Evolutionary conservation across 2,888 invertebrate genomes (phyloP), one percentile per base, ranked within the genome.

Genomic region (Polydrusus pterygomalis): DNA sequence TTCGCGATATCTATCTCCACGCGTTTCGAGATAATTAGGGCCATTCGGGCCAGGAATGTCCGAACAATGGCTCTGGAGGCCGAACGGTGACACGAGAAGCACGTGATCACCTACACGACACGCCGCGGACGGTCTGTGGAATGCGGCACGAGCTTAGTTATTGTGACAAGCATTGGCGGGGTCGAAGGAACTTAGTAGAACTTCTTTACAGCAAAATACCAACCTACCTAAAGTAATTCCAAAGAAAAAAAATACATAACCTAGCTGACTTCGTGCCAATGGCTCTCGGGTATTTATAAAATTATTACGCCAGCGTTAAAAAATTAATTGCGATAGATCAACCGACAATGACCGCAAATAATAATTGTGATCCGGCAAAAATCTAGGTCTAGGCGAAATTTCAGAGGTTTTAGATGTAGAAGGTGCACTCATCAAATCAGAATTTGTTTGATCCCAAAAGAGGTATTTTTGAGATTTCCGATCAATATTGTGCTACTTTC

Each of bases 81-180:
- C 68, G 69, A 47, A 67, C 62, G 49, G 72, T 76, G 76, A 76
- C 77, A 74, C 70, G 70, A 68, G 30, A 68, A 75, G 72, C 75
- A 77, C 77, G 75, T 77, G 77, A 77, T 77, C 77, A 75, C 77
- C 77, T 72, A 77, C 77, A 75, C 77, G 77, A 74, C 74, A 72
- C 40, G 63, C 67, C 75, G 68, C 68, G 71, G 75, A 75, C 67
- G 75, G 69, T 43, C 64, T 49, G 64, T 70, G 77, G 77, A 77
- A 77, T 77, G 77, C 74, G 74, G 77, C 77, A 77, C 63, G 51
- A 63, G 71, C 60, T 72, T 54, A 51, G 69, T 69, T 69, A 69
- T 74, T 70, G 60, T 70, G 49, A 58, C 20, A 34, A 25, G 18
- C 72, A 72, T 65, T 72, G 72, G 65, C 72, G 72, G 63, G 64